Evolutionary conservation across 35 echinoderm and acorn worm species (phyloP).

Genomic region (Eucidaris tribuloides): DNA sequence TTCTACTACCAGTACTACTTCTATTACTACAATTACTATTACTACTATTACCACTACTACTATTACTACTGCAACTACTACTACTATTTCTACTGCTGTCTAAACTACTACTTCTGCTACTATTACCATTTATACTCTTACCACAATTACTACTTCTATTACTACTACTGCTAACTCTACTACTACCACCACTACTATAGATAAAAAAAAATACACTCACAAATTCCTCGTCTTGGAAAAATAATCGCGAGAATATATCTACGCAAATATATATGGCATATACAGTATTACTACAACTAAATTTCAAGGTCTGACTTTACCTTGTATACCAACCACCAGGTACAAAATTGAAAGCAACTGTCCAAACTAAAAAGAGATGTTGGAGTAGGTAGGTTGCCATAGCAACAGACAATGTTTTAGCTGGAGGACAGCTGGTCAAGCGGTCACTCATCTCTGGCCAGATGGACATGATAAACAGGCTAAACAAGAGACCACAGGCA

Average conservation of each 20-base stretch:
- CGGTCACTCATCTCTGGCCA: constrained; percentile 93
- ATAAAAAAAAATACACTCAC: too few relatives aligned
- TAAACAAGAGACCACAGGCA: constrained; percentile 70
- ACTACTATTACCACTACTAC: neutral
- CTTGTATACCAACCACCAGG: constrained; percentile 56
- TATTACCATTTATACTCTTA: too few relatives aligned
- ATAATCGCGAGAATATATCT: too few relatives aligned
- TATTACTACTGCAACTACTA: too few relatives aligned
- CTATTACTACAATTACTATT: too few relatives aligned
- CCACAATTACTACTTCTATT: too few relatives aligned
- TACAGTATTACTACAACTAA: neutral
- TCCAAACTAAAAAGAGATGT: constrained; percentile 69
- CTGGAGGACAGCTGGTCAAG: constrained; percentile 73
- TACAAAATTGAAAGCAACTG: constrained; percentile 79
- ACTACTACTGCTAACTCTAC: too few relatives aligned
- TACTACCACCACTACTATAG: too few relatives aligned
- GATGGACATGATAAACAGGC: constrained; percentile 71
- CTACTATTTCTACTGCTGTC: too few relatives aligned
- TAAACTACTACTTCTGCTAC: too few relatives aligned
- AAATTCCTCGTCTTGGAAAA: too few relatives aligned
- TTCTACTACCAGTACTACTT: too few relatives aligned
- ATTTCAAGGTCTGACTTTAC: constrained; percentile 16
- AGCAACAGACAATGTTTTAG: constrained; percentile 61
- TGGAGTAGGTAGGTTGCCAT: constrained; percentile 64
- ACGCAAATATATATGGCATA: neutral